phyloP scores from a whole-genome alignment of 2,888 invertebrate species.

The Phortica magna region DNA sequence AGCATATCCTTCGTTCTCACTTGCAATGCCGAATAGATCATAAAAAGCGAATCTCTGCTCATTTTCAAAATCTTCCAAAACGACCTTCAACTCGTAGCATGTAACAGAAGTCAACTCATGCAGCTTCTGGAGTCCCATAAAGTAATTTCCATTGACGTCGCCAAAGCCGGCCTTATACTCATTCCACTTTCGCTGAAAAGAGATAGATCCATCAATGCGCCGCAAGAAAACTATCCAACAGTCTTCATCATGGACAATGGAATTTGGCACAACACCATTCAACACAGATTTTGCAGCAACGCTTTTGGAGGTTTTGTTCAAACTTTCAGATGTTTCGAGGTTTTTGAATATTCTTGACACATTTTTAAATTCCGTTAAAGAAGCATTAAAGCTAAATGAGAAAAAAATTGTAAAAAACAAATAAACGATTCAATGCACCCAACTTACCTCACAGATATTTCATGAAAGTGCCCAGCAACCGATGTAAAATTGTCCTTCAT shows the following conservation, averaged over 20 bases:
- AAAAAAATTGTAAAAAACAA: too few relatives aligned
- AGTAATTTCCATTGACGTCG: not conserved
- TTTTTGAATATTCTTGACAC: too few relatives aligned
- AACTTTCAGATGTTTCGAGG: too few relatives aligned
- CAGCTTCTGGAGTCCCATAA: not conserved
- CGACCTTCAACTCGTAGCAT: not conserved
- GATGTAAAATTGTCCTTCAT: too few relatives aligned
- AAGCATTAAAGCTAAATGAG: too few relatives aligned
- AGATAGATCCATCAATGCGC: not conserved
- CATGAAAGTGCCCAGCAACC: too few relatives aligned
- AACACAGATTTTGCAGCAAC: too few relatives aligned
- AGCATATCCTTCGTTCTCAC: not conserved
- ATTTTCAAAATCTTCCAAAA: not conserved
- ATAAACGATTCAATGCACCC: too few relatives aligned
- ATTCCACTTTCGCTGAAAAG: not conserved
- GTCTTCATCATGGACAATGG: not conserved
- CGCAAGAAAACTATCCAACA: not conserved
- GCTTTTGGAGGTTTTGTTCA: too few relatives aligned
- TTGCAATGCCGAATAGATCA: not conserved
- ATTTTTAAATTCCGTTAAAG: too few relatives aligned
- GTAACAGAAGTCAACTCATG: not conserved
- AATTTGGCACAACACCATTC: too few relatives aligned
- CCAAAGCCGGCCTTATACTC: not conserved
- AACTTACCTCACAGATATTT: too few relatives aligned
- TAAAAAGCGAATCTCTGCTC: not conserved